A percentile compares a stretch with the other conserved stretches of the same genome.
These are phyloP conservation scores for Cisticola juncidis DNA, from an alignment of 2,113 vertebrate species.

Conservation along the genomic window DNA sequence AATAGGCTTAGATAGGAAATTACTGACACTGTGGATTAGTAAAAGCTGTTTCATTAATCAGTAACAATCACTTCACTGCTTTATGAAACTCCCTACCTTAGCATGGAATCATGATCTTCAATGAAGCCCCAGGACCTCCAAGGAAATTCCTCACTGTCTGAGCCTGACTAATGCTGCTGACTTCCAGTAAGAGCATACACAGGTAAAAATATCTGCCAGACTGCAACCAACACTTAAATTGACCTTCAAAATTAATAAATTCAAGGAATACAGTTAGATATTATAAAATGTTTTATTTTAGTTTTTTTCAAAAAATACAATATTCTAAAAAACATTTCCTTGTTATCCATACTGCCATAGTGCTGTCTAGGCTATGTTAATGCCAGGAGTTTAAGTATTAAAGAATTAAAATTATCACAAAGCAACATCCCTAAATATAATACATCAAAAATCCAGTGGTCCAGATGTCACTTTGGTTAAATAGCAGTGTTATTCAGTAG, in stretches of 20 bases:
- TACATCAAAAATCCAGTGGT: neutral
- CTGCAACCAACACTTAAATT: neutral
- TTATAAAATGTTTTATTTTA: constrained; percentile 38
- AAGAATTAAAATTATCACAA: neutral
- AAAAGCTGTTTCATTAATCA: neutral
- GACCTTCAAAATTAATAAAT: neutral
- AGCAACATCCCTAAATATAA: neutral
- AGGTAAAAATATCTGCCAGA: neutral
- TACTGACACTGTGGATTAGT: neutral
- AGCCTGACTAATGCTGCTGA: neutral
- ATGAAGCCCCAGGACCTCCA: neutral
- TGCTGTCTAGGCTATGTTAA: neutral
- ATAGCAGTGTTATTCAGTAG: neutral
- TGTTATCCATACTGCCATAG: neutral
- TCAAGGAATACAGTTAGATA: neutral
- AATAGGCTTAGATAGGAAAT: neutral
- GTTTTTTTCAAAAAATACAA: neutral
- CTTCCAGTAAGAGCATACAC: neutral
- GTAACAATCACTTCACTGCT: neutral
- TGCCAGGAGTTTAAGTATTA: neutral
- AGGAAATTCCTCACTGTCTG: neutral
- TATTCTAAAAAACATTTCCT: neutral
- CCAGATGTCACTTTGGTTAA: neutral
- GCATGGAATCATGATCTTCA: neutral
- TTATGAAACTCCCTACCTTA: neutral